Evolutionary conservation across 2,113 vertebrate species (phyloP), one percentile per base, ranked within the genome.

Genomic region (Lampris megalopsis): DNA sequence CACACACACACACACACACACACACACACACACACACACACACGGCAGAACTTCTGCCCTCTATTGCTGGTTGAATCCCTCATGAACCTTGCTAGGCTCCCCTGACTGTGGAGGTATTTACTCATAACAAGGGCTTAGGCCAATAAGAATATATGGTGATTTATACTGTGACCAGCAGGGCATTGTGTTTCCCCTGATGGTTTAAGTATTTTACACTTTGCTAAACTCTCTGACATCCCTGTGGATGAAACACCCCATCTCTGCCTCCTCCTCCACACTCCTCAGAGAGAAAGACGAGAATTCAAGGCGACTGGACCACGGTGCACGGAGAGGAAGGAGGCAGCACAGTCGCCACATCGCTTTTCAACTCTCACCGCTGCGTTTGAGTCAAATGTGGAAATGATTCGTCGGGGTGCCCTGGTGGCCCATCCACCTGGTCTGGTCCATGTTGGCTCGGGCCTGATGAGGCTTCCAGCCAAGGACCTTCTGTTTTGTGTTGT

Each of bases 111-210:
- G 91, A 89, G 90, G 80, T 93, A 92, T 94, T 94, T 94, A 92
- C 93, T 94, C 89, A 93, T 94, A 94, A 95, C 91, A 94, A 94
- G 91, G 90, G 92, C 92, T 94, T 94, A 94, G 92, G 68, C 86
- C 90, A 90, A 93, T 94, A 88, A 91, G 91, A 92, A 92, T 89
- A 88, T 93, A 94, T 93, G 92, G 88, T 93, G 91, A 94, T 94
- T 94, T 93, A 94, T 93, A 91, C 92, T 82, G 90, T 86, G 87
- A 92, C 88, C 92, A 90, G 86, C 81, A 68, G 87, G 62, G 89
- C 90, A 92, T 94, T 92, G 85, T 93, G 91, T 90, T 90, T 81
- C 24, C 90, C 80, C 79, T 80, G 85, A 86, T 88, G 88, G 88
- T 89, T 83, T 92, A 93, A 90, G 84, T 82, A 90, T 92, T 94